A percentile compares a stretch with the other conserved stretches of the same genome.
These are phyloP conservation scores for Heliconius nattereri DNA, from an alignment of 1,140 invertebrate species.

Conservation along the genomic window DNA sequence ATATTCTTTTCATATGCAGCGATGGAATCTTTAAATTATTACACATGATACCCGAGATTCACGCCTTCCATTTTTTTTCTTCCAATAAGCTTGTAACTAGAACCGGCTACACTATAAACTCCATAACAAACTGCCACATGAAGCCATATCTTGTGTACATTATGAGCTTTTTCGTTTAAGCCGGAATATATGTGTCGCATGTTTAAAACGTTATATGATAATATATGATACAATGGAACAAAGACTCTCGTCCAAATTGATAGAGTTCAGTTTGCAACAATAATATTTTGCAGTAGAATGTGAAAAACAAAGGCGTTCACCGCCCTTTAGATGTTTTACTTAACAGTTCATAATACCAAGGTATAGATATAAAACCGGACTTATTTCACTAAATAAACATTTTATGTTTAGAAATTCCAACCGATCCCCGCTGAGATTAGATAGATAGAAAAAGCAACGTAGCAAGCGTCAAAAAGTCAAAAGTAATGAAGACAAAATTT, in stretches of 20 bases:
- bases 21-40: conserved; percentile 74
- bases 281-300: conserved; percentile 30
- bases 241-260: conserved; percentile 21
- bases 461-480: background rate
- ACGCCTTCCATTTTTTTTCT: conserved; percentile 68
- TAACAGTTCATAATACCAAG: conserved; percentile 61
- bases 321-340: conserved; percentile 70
- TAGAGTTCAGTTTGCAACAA: conserved; percentile 47
- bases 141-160: conserved; percentile 79
- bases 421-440: conserved; percentile 26
- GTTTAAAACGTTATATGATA: conserved; percentile 44
- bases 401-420: conserved; percentile 53
- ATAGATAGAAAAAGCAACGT: conserved; percentile 16
- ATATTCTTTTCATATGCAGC: conserved; percentile 44
- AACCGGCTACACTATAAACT: conserved; percentile 79
- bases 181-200: conserved; percentile 44
- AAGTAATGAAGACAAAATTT: background rate
- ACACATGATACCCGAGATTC: conserved; percentile 61
- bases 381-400: conserved; percentile 58
- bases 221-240: conserved; percentile 35
- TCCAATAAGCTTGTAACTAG: conserved; percentile 73
- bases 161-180: conserved; percentile 80
- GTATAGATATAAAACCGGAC: conserved; percentile 63
- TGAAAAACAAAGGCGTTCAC: conserved; percentile 53
- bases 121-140: conserved; percentile 80